These are phyloP conservation scores for Ennomos fuscantarius DNA, from an alignment of 2,888 invertebrate genomes.

Conservation along the genomic window DNA sequence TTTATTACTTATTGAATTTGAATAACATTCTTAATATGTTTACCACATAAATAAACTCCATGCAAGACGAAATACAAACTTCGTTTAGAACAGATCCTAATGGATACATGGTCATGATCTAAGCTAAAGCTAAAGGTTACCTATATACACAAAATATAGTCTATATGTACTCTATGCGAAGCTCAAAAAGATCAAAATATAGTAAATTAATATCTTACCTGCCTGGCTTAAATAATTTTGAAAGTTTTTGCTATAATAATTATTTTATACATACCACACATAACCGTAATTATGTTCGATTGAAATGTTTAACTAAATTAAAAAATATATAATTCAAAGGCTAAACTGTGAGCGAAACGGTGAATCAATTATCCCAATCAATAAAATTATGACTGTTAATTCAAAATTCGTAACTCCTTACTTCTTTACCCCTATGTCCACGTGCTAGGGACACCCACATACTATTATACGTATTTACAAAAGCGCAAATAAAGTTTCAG, in stretches of 20 bases:
- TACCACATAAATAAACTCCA: background rate
- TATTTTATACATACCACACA: background rate
- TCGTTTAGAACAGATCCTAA: background rate
- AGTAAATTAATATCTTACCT: constrained; percentile 8
- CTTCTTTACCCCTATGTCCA: no score
- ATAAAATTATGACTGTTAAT: no score
- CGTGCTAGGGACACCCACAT: no score
- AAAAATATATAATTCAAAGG: background rate
- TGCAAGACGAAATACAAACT: background rate
- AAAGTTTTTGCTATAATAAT: background rate
- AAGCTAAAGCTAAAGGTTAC: constrained; percentile 17
- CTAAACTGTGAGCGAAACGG: background rate
- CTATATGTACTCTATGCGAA: constrained; percentile 18
- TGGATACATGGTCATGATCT: constrained; percentile 1
- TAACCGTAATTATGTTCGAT: background rate
- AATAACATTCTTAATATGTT: no score
- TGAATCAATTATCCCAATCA: no score
- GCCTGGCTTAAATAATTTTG: constrained; percentile 7
- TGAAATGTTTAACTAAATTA: no score
- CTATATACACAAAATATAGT: constrained; percentile 2
- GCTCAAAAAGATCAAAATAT: constrained; percentile 7
- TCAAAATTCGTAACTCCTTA: no score
- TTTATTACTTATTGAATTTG: no score
- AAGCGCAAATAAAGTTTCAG: constrained; percentile 23
- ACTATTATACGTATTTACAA: constrained; percentile 23